Evolutionary conservation across 2,888 invertebrate species (phyloP).

Genomic region (Drosophila ezoana): DNA sequence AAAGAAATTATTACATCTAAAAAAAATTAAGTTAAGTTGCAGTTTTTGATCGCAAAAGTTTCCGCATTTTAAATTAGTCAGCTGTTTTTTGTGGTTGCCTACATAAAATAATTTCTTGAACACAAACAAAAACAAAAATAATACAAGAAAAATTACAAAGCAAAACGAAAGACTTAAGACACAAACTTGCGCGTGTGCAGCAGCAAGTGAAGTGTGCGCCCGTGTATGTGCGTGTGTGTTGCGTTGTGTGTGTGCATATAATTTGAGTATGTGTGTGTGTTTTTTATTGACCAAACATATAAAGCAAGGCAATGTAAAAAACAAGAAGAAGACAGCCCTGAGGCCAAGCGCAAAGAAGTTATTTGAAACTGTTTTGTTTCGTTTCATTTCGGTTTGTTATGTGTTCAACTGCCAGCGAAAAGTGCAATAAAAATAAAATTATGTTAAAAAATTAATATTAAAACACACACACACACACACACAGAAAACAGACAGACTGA

Average conservation of each 20-base stretch:
- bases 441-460: conserved; percentile 17
- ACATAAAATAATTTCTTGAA: conserved; percentile 8
- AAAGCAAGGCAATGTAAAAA: conserved; percentile 33
- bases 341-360: conserved; percentile 46
- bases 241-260: conserved; percentile 5
- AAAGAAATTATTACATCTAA: not conserved
- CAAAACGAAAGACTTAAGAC: conserved; percentile 74
- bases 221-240: conserved; percentile 16
- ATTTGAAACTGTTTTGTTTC: conserved; percentile 34
- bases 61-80: conserved; percentile 41
- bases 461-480: not conserved
- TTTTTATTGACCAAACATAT: conserved; percentile 49
- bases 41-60: conserved; percentile 20
- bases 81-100: conserved; percentile 10
- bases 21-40: not conserved
- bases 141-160: conserved; percentile 9
- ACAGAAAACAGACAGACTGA: conserved; percentile 15
- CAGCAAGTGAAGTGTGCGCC: conserved; percentile 36
- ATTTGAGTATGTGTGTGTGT: conserved; percentile 16
- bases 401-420: conserved; percentile 15
- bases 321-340: conserved; percentile 19
- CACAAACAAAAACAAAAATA: conserved; percentile 11
- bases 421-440: conserved; percentile 49
- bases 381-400: conserved; percentile 23
- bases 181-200: conserved; percentile 73